Base-by-base conservation (phyloP, 23 tunicate species). In the Styela clava region DNA sequence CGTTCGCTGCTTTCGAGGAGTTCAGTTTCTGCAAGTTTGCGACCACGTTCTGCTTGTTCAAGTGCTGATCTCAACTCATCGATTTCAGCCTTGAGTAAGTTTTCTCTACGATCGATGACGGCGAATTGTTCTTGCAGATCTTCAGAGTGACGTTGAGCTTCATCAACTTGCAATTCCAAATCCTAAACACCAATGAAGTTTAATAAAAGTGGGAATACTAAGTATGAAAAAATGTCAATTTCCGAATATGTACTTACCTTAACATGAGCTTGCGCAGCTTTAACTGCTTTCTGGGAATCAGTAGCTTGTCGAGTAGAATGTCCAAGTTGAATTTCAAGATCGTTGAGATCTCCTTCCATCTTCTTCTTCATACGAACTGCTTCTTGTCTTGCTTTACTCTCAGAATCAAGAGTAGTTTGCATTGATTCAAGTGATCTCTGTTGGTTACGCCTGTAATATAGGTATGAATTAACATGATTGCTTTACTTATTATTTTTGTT, bases 231-330 rank as follows among this genome's bases (percentile, higher is more conserved):
- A 18, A 29, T 61, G 21, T 19, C 64, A 61, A 21, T 19, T 61
- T 61, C 21, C n/a, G n/a, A n/a, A n/a, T n/a, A n/a, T n/a, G n/a
- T n/a, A n/a, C n/a, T n/a, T n/a, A 68, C 73, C 83, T 91, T 91
- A 72, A 91, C 78, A 35, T 91, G 97, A 62, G 90, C 84, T 72
- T 91, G 97, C 12, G 84, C 79, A 51, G 90, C 78, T 77, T 91
- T 91, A 16, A 69, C 97, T 32, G 85, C 72, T 56, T 94, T 94
- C 32, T 94, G 98, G 16, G 98, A 86, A 78, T 94, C 98, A 67
- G 88, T 63, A 19, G 89, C 89, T 85, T 94, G 98, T 34, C 98
- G 74, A 71, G 80, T 94, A 33, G 94, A 86, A 61, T 94, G 98
- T 16, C 98, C 98, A 36, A 94, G 86, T 24, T 62, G 76, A 28